Evolutionary conservation across 2,797 vertebrate species (phyloP), one percentile per base, ranked within the genome.

Genomic region (Sebastes steindachneri): DNA sequence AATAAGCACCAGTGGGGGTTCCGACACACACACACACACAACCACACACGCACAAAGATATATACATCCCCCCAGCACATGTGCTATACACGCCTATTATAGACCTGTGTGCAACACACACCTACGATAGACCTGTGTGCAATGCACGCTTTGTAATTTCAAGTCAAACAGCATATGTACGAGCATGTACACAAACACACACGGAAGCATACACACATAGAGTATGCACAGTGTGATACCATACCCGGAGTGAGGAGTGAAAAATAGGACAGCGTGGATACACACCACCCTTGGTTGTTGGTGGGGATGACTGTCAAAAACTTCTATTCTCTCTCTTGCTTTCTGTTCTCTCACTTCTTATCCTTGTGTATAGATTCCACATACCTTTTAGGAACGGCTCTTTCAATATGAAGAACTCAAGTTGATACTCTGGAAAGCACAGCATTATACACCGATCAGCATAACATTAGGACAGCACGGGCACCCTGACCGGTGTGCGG

Each of bases 1-100:
- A 93, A 95, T 93, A 94, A 88, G 92, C 81, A 90, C 92, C 91
- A 67, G 62, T 85, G 91, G 90, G 91, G 88, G 55, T 86, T 84
- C 67, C 65, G 23, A 66, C 33, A 57, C 58, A 73, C 76, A 64
- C 73, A 33, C 21, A 51, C 69, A 81, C 72, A 74, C 57, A 76
- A 23, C 48, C 45, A 68, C 51, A 55, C 65, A 65, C 63, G 66
- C 55, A 74, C 60, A 71, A 2, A 54, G 1, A 69, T 14, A 63
- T 19, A 81, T 60, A 69, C 64, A 35, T 35, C n/a, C 28, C 66
- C 26, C 26, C 3, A 37, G 62, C 66, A 78, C 48, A 37, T 69
- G 26, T 41, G 63, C 26, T 58, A 17, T 37, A 68, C 48, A 73
- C 53, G 35, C 15, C 37, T 68, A 57, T 2, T 41, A 41, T 41